Conservation (phyloP, 2,888 invertebrate species). For the Chloromyia formosa region DNA sequence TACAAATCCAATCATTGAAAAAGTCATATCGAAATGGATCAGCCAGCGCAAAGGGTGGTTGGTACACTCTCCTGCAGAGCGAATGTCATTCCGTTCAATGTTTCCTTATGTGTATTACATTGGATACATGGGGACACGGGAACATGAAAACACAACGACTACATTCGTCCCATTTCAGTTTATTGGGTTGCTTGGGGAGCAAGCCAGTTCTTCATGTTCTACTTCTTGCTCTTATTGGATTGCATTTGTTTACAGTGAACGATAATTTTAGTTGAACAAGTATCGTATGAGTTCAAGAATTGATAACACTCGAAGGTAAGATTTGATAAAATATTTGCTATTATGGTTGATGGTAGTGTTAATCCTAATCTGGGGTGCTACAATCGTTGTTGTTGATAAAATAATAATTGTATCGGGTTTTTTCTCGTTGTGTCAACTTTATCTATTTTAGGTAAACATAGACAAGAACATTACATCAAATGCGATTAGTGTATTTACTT, state of each 20-base stretch:
- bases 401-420: too few relatives aligned
- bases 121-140: not conserved
- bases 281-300: not conserved
- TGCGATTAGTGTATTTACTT: too few relatives aligned
- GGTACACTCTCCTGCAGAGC: conserved; percentile 6
- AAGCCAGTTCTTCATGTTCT: not conserved
- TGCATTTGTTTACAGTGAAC: not conserved
- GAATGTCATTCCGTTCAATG: conserved; percentile 22
- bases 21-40: not conserved
- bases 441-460: too few relatives aligned
- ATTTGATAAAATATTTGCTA: not conserved
- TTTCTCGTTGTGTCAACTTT: too few relatives aligned
- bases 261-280: not conserved
- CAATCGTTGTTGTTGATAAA: too few relatives aligned
- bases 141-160: conserved; percentile 26
- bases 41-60: not conserved
- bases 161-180: conserved; percentile 19
- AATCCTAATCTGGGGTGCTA: too few relatives aligned
- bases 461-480: too few relatives aligned
- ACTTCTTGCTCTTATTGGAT: conserved; percentile 10
- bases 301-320: not conserved
- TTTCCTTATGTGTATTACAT: conserved; percentile 22
- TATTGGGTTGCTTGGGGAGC: not conserved
- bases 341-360: not conserved
- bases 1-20: not conserved